These are phyloP conservation scores for Zaprionus ghesquierei DNA, from an alignment of 1,140 invertebrate genomes.

Conservation along the genomic window DNA sequence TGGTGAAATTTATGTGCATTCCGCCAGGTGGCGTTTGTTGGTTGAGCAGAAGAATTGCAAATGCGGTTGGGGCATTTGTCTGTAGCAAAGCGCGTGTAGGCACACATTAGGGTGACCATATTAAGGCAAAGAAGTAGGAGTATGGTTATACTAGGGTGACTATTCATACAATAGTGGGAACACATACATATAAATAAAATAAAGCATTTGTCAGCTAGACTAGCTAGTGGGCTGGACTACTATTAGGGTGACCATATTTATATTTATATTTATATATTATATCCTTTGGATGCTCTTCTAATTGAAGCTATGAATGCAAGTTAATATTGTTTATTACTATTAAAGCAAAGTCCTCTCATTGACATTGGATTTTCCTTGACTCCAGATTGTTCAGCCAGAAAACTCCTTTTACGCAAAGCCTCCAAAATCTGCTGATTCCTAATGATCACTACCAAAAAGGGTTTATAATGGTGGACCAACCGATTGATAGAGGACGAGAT, in stretches of 20 bases:
- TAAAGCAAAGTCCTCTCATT: no score
- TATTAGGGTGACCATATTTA: not conserved
- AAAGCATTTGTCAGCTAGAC: not conserved
- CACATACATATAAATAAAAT: not conserved
- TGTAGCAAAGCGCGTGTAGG: not conserved
- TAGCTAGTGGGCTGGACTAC: no score
- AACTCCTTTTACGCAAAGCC: not conserved
- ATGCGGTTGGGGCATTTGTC: not conserved
- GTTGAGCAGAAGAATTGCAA: slow-evolving; percentile 2
- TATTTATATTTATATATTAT: no score
- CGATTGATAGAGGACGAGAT: slow-evolving; percentile 18
- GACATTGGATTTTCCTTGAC: not conserved
- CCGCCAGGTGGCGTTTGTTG: not conserved
- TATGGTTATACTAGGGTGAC: not conserved
- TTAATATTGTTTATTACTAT: no score
- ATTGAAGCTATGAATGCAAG: no score
- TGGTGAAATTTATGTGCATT: slow-evolving; percentile 16
- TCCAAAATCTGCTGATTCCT: not conserved
- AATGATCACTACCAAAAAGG: not conserved
- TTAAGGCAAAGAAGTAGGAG: not conserved
- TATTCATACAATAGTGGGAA: not conserved
- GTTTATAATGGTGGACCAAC: not conserved
- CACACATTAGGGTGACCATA: not conserved
- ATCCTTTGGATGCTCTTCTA: no score
- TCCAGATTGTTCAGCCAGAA: not conserved